Conservation (phyloP, 2,113 vertebrate genomes). For the Perca fluviatilis region DNA sequence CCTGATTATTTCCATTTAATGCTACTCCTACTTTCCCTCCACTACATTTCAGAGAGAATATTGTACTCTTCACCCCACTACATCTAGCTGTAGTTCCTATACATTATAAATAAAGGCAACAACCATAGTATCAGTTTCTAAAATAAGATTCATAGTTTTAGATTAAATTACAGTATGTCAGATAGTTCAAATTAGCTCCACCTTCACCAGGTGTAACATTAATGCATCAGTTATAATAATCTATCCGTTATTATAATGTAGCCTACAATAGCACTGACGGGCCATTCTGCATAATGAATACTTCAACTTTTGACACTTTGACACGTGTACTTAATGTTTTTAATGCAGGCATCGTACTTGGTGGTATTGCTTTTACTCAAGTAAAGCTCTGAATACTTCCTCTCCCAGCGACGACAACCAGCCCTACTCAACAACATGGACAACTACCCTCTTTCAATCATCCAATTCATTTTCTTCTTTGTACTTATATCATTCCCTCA, state of each 20-base stretch:
- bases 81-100: neutral
- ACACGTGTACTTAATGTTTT: neutral
- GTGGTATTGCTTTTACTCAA: neutral
- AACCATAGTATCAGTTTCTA: neutral
- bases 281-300: neutral
- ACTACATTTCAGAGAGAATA: neutral
- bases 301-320: neutral
- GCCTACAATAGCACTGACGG: neutral
- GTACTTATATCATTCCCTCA: neutral
- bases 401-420: no score
- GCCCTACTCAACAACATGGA: no score
- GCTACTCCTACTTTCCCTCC: no score
- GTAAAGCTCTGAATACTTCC: neutral
- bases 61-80: neutral
- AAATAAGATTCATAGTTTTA: neutral
- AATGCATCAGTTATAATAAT: slow-evolving; percentile 1
- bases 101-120: no score
- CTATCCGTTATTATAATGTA: neutral
- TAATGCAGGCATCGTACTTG: neutral
- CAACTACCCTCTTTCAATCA: neutral
- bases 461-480: neutral
- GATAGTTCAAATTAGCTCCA: neutral
- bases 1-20: no score
- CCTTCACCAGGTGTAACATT: neutral
- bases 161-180: neutral